phyloP scores from a whole-genome alignment of 2,113 vertebrate species.

The Cyanoliseus patagonus region DNA sequence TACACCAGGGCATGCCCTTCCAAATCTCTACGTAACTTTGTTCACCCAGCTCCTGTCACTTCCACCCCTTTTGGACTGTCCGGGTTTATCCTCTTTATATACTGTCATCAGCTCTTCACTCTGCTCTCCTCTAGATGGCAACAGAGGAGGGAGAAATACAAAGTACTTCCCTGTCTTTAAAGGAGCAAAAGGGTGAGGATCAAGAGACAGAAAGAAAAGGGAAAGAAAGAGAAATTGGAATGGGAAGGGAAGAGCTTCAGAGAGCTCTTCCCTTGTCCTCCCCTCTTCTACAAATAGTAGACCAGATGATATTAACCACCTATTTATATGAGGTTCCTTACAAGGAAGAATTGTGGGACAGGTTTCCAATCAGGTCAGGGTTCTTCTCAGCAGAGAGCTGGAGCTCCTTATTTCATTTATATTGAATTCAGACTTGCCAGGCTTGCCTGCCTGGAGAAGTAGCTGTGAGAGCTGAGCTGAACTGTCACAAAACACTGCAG shows the following conservation, averaged over 20 bases:
- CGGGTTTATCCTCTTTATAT: accelerated
- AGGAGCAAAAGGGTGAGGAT: neutral
- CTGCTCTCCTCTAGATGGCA: slow-evolving; percentile 36
- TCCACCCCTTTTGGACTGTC: neutral
- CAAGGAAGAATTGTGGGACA: neutral
- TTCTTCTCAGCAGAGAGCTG: neutral
- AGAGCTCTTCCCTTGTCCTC: neutral
- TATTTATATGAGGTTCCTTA: neutral
- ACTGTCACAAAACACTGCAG: neutral
- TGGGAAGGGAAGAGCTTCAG: neutral
- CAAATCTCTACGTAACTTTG: neutral
- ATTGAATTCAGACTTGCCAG: neutral
- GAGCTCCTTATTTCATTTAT: neutral
- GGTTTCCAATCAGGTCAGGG: neutral
- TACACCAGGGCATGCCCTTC: neutral
- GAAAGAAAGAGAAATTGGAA: neutral
- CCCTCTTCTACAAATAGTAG: neutral
- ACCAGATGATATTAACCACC: neutral
- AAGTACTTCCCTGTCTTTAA: neutral
- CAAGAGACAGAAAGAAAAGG: neutral
- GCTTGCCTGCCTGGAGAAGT: neutral
- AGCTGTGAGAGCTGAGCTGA: neutral
- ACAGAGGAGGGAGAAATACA: slow-evolving; percentile 8
- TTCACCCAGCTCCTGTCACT: accelerated
- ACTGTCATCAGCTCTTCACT: neutral